phyloP scores from a whole-genome alignment of 2,888 invertebrate species.

The Sycophila texana region DNA sequence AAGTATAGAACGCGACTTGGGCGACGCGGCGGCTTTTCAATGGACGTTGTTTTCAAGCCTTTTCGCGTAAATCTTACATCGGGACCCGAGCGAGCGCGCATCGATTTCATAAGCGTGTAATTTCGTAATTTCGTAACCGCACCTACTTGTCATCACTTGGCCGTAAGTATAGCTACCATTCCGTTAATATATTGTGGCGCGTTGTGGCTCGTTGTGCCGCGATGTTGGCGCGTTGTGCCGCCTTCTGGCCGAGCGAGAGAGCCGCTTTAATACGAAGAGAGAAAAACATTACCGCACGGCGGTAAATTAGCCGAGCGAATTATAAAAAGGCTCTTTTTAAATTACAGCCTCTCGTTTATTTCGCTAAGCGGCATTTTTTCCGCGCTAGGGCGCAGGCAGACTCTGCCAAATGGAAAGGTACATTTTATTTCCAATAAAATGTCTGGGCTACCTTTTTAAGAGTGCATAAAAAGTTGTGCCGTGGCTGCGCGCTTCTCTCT shows the following conservation, averaged over 20 bases:
- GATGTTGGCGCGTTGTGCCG: neutral
- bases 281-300: slow-evolving; percentile 37
- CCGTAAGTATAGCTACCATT: slow-evolving; percentile 52
- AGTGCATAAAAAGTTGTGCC: too few relatives aligned
- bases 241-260: neutral
- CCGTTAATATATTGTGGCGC: slow-evolving; percentile 51
- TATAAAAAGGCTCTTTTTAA: slow-evolving; percentile 42
- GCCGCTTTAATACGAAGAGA: slow-evolving; percentile 13
- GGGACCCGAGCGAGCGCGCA: slow-evolving; percentile 38
- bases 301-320: slow-evolving; percentile 41
- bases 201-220: slow-evolving; percentile 12
- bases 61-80: slow-evolving; percentile 54
- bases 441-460: too few relatives aligned
- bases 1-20: slow-evolving; percentile 39
- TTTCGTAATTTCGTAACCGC: slow-evolving; percentile 56
- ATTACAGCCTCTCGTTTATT: slow-evolving; percentile 35
- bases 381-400: neutral
- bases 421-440: neutral
- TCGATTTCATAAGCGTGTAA: slow-evolving; percentile 56
- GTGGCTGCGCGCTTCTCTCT: too few relatives aligned
- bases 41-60: slow-evolving; percentile 39
- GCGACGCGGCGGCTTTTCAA: slow-evolving; percentile 14
- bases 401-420: slow-evolving; percentile 8
- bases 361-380: too few relatives aligned
- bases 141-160: slow-evolving; percentile 55